phyloP scores from a whole-genome alignment of 53 echinoderm and acorn worm genomes.

The Astropecten irregularis region DNA sequence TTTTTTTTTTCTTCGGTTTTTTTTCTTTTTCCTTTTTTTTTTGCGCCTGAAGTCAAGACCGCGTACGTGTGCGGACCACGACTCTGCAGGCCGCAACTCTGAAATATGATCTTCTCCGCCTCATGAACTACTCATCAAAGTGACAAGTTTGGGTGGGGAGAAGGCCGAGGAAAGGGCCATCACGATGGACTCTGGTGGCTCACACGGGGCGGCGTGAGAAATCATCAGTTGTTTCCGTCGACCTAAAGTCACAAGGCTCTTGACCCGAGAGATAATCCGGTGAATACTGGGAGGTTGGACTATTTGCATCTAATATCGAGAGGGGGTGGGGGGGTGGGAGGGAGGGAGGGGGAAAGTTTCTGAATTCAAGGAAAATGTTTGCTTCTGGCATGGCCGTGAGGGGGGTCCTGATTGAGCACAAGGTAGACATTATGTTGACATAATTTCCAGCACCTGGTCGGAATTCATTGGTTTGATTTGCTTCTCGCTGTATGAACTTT shows the following conservation, averaged over 20 bases:
- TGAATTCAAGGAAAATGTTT: no score
- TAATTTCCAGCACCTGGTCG: conserved; percentile 2
- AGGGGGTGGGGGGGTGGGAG: not conserved
- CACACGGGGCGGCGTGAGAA: no score
- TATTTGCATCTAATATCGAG: no score
- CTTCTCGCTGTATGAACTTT: not conserved
- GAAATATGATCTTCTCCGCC: conserved; percentile 33
- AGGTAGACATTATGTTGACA: conserved; percentile 10
- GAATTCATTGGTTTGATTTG: not conserved
- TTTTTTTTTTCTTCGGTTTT: no score
- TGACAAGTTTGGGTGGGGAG: conserved; percentile 33
- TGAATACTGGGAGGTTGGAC: no score
- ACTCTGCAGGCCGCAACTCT: conserved; percentile 11
- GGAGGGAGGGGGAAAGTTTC: not conserved
- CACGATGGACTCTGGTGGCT: conserved; percentile 2
- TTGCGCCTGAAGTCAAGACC: conserved; percentile 29
- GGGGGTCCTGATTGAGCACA: not conserved
- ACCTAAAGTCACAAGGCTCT: conserved; percentile 6
- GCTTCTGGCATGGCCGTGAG: not conserved
- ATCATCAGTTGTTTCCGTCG: no score
- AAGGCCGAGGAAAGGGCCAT: not conserved
- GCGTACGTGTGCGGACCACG: conserved; percentile 31
- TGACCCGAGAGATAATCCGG: no score
- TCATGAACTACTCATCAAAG: conserved; percentile 38
- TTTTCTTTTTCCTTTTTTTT: not conserved